phyloP scores from a whole-genome alignment of 2,888 invertebrate species.

The Melanostoma mellinum region DNA sequence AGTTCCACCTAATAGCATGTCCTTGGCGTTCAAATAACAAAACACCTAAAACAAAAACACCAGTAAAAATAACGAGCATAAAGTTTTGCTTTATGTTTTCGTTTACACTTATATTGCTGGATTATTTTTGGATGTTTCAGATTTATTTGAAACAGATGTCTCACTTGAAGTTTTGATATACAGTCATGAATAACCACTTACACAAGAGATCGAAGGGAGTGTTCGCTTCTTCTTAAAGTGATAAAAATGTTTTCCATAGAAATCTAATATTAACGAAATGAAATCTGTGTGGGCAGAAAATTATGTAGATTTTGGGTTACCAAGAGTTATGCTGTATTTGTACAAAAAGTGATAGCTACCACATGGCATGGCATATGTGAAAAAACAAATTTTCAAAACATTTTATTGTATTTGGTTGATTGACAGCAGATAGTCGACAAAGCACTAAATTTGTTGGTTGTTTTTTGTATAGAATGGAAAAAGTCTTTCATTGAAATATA shows the following conservation, averaged over 20 bases:
- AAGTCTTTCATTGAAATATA: no score
- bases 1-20: no score
- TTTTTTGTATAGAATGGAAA: no score
- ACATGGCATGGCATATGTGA: constrained; percentile 1
- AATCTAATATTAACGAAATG: background rate
- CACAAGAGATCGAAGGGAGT: constrained; percentile 9
- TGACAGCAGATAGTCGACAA: background rate
- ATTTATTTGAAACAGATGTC: constrained; percentile 66
- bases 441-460: no score
- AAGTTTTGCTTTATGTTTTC: no score
- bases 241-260: constrained; percentile 7
- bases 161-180: constrained; percentile 52
- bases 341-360: background rate
- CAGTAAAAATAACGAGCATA: no score
- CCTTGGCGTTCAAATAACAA: no score
- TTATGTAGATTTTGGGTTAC: constrained; percentile 9
- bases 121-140: constrained; percentile 35
- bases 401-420: background rate
- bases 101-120: background rate
- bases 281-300: background rate
- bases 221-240: background rate
- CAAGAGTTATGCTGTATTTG: constrained; percentile 1
- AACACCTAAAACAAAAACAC: no score
- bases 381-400: constrained; percentile 1
- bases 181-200: constrained; percentile 50